Percentiles rank a stretch among this genome's conserved stretches.
phyloP scores from a whole-genome alignment of 2,113 vertebrate genomes.

The Hippoglossus stenolepis region DNA sequence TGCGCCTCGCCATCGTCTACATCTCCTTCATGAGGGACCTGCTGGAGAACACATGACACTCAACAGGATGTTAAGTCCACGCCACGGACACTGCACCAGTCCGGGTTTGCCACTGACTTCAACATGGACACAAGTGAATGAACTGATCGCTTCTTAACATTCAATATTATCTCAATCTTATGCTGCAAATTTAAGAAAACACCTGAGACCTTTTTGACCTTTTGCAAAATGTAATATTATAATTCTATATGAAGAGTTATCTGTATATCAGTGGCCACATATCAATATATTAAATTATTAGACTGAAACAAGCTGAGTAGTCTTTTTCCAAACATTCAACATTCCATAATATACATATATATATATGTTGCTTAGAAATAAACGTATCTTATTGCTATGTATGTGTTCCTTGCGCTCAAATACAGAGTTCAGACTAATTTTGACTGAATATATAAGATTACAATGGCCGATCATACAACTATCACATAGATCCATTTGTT shows the following conservation, averaged over 20 bases:
- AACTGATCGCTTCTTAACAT: neutral
- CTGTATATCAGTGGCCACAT: neutral
- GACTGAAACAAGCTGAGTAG: neutral
- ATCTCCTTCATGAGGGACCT: slow-evolving; percentile 98
- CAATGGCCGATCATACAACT: neutral
- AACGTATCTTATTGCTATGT: neutral
- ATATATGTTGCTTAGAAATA: slow-evolving; percentile 17
- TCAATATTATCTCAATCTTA: no score
- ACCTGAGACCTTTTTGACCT: no score
- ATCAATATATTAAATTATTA: slow-evolving; percentile 2
- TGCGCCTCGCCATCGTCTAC: slow-evolving; percentile 95
- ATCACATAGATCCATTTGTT: neutral
- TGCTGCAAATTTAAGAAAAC: neutral
- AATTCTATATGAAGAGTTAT: neutral
- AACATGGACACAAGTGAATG: neutral
- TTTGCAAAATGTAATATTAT: neutral
- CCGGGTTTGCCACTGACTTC: neutral
- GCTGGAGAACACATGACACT: slow-evolving; percentile 78
- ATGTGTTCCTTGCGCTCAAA: slow-evolving; percentile 3
- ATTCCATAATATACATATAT: slow-evolving; percentile 26
- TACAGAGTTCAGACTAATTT: no score
- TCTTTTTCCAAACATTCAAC: neutral
- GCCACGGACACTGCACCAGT: neutral
- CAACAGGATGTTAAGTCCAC: neutral
- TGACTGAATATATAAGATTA: no score